Evolutionary conservation across 2,888 invertebrate genomes (phyloP).

Genomic region (Melanostoma mellinum): DNA sequence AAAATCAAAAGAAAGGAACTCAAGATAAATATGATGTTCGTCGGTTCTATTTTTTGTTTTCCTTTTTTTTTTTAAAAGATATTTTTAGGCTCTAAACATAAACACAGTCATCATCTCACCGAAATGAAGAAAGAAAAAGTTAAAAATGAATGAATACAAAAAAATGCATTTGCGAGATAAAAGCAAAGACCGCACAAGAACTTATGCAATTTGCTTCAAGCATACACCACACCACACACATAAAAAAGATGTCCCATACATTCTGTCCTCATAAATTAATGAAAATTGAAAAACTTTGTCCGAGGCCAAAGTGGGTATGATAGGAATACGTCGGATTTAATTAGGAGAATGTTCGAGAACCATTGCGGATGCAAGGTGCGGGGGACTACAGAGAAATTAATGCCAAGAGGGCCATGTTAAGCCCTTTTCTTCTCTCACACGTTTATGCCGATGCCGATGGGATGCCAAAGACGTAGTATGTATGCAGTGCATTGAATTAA

Average conservation of each 20-base stretch:
- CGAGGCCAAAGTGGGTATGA: conserved; percentile 28
- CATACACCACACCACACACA: conserved; percentile 26
- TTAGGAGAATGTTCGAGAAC: conserved; percentile 47
- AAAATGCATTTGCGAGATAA: conserved; percentile 47
- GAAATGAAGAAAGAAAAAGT: conserved; percentile 1
- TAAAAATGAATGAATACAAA: conserved; percentile 9
- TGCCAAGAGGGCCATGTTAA: conserved; percentile 39
- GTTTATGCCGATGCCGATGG: conserved; percentile 36
- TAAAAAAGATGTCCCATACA: conserved; percentile 24
- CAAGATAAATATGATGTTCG: conserved; percentile 39
- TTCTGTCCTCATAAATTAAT: conserved; percentile 50
- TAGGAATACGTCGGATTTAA: conserved; percentile 47
- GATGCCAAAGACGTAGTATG: conserved; percentile 11
- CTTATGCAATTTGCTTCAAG: conserved; percentile 61
- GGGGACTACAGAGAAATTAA: conserved; percentile 2
- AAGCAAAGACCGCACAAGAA: conserved; percentile 61
- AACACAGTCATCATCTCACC: conserved; percentile 48
- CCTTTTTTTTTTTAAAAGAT: conserved; percentile 54
- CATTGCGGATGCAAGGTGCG: background rate
- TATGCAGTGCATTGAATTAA: conserved; percentile 56
- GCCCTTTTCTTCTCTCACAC: conserved; percentile 46
- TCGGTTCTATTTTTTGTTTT: conserved; percentile 10
- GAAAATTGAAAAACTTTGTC: conserved; percentile 60
- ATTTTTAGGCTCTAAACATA: conserved; percentile 59
- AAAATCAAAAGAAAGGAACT: conserved; percentile 16